Evolutionary conservation across 2,888 invertebrate species (phyloP).

Genomic region (Apotomis capreana): DNA sequence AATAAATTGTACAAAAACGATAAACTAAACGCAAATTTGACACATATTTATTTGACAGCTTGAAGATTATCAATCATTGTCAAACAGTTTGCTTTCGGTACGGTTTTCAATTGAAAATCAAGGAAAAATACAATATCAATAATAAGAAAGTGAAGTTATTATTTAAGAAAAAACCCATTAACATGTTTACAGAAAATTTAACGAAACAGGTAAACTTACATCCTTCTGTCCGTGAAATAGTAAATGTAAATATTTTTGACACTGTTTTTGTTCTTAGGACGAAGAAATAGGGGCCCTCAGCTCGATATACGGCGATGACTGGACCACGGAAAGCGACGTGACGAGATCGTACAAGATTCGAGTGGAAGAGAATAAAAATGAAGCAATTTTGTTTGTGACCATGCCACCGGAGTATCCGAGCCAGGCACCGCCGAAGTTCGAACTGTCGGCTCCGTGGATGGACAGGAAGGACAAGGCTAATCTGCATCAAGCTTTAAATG

Average conservation of each 20-base stretch:
- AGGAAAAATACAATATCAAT: neutral
- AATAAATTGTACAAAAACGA: no score
- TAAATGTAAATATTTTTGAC: constrained; percentile 1
- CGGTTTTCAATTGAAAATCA: no score
- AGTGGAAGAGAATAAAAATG: constrained; percentile 75
- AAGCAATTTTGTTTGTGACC: constrained; percentile 85
- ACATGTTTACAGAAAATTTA: constrained; percentile 42
- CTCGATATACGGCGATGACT: constrained; percentile 89
- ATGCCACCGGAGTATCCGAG: constrained; percentile 86
- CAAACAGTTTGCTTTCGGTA: no score
- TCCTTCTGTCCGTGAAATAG: neutral
- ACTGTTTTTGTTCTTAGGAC: constrained; percentile 59
- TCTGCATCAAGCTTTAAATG: constrained; percentile 83
- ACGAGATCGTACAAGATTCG: constrained; percentile 84
- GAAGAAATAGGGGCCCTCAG: constrained; percentile 89
- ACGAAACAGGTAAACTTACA: constrained; percentile 44
- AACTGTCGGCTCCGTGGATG: constrained; percentile 89
- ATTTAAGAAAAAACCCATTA: neutral
- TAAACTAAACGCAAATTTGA: neutral
- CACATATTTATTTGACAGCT: neutral
- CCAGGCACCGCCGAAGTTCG: constrained; percentile 85
- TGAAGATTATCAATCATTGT: neutral
- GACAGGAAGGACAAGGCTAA: constrained; percentile 82
- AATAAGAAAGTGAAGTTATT: neutral
- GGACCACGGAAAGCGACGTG: constrained; percentile 83